Conservation (phyloP, 2,113 vertebrate species). For the Rhabdornis inornatus region DNA sequence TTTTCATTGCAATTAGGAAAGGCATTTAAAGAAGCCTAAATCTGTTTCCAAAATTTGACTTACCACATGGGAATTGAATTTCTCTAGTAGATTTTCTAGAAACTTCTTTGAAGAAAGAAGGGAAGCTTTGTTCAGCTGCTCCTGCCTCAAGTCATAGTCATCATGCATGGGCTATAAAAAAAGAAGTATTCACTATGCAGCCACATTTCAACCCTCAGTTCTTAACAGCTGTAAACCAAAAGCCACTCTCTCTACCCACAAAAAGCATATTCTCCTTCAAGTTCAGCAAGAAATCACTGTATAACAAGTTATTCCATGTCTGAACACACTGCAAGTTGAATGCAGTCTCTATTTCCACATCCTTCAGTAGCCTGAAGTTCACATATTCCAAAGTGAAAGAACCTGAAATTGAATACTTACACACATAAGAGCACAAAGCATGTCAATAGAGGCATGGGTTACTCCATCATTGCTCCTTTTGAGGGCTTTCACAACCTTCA, state of each 20-base stretch:
- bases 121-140: constrained; percentile 98
- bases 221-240: neutral
- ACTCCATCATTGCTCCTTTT: constrained; percentile 94
- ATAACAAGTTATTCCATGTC: neutral
- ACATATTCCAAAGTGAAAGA: neutral
- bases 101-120: constrained; percentile 99
- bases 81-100: constrained; percentile 96
- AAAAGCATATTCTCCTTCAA: neutral
- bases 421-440: constrained; percentile 99
- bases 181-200: neutral
- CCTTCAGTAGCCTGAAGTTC: neutral
- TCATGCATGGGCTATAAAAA: constrained; percentile 93
- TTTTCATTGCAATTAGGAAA: neutral
- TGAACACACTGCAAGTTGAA: neutral
- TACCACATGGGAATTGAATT: constrained; percentile 98
- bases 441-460: constrained; percentile 95
- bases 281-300: neutral
- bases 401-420: constrained; percentile 78
- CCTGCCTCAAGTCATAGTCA: constrained; percentile 96
- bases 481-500: constrained; percentile 97
- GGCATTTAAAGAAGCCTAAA: neutral
- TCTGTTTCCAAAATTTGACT: neutral
- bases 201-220: neutral
- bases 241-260: neutral
- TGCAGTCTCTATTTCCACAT: neutral